Evolutionary conservation across 2,113 vertebrate genomes (phyloP), one percentile per base, ranked within the genome.

Genomic region (Halcyon malimbica): DNA sequence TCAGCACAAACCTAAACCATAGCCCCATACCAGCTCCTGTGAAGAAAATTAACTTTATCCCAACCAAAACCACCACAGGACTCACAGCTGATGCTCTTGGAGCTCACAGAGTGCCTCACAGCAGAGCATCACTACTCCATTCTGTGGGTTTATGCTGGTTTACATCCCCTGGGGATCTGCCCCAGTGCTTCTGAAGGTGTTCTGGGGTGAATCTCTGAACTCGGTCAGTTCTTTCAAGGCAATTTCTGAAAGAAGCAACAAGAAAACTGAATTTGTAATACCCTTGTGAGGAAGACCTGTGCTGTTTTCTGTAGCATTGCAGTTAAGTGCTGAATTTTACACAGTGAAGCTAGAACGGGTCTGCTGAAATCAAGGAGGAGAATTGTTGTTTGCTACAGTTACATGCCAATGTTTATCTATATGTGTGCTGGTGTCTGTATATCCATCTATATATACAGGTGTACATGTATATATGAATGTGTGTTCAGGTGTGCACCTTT

Each of bases 341-440:
- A 83, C 23, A 31, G 56, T 21, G 64, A 83, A 85, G 28, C 57
- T 81, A 46, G 59, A 81, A 91, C 41, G 42, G 44, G 17, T 93
- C 77, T 95, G 67, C 57, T 89, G 84, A 93, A 97, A 95, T 63
- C 62, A 81, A 57, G 80, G 41, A 39, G 65, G 64, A 73, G 60
- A 92, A 94, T 57, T n/a, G 19, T 10, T 44, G 16, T 24, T 93
- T 78, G 60, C 39, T 71, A 31, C 9, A 56, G 42, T 8, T 77
- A 24, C 25, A 73, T 35, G 26, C 13, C 31, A 41, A 3, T 21
- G 13, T 63, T 57, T 73, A 37, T 24, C 9, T 16, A 25, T 37
- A 21, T 15, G 8, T 29, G 44, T 17, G 46, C 5, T 28, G 51
- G 3, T 50, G 23, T 21, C 16, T 11, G 2, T 37, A 3, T 16